These are phyloP conservation scores for Thecophora atra DNA, from an alignment of 2,888 invertebrate species.

Conservation along the genomic window DNA sequence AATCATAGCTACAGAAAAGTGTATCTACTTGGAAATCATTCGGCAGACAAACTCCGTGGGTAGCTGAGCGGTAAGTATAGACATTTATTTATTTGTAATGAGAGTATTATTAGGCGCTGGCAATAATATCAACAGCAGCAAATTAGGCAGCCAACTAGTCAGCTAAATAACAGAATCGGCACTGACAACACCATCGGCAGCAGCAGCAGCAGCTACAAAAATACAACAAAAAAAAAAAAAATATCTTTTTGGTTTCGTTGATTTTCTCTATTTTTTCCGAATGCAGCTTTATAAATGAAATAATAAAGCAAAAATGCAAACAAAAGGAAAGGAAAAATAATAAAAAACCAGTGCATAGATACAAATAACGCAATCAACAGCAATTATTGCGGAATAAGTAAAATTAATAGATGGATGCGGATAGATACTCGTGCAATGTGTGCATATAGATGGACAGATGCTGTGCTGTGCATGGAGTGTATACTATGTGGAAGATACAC, in stretches of 20 bases:
- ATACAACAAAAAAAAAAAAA: conserved; percentile 28
- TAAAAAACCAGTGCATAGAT: conserved; percentile 2
- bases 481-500: neutral
- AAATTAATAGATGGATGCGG: conserved; percentile 11
- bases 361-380: conserved; percentile 37
- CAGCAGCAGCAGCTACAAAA: conserved; percentile 31
- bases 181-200: conserved; percentile 19
- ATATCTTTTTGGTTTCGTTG: no score
- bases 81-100: neutral
- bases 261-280: no score
- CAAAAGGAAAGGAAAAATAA: neutral
- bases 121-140: no score
- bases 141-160: neutral
- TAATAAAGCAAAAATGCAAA: conserved; percentile 3
- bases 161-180: conserved; percentile 14
- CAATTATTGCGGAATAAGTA: conserved; percentile 39
- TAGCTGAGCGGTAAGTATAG: neutral
- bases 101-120: neutral
- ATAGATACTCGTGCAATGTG: neutral
- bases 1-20: neutral
- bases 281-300: conserved; percentile 21
- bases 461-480: neutral
- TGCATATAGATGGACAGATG: conserved; percentile 10
- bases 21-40: no score
- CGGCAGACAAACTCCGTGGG: no score